Evolutionary conservation across 1,140 invertebrate species (phyloP).

Genomic region (Drosophila hydei): DNA sequence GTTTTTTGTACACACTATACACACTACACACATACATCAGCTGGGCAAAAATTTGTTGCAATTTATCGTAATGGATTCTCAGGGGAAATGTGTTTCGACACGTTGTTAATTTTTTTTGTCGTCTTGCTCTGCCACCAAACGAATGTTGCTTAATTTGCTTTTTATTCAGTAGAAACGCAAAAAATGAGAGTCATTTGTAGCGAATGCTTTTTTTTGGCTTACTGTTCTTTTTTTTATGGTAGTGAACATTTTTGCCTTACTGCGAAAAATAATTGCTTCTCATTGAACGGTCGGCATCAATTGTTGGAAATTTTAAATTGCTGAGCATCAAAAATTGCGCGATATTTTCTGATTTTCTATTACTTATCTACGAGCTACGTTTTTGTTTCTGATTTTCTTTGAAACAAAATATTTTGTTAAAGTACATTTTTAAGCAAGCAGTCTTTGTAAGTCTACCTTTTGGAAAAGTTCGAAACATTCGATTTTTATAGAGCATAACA

Average conservation of each 20-base stretch:
- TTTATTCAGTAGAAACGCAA: slow-evolving; percentile 51
- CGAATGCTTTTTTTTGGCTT: neutral
- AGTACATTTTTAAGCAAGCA: too few species aligned
- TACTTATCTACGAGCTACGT: too few species aligned
- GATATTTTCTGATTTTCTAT: too few species aligned
- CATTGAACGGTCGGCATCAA: neutral
- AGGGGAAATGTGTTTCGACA: slow-evolving; percentile 31
- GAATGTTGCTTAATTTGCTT: slow-evolving; percentile 72
- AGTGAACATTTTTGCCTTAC: neutral
- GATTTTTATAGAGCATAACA: too few species aligned
- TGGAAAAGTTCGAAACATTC: too few species aligned
- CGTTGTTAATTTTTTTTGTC: slow-evolving; percentile 28
- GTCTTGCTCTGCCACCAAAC: slow-evolving; percentile 18
- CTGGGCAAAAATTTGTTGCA: slow-evolving; percentile 41
- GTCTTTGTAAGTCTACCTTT: too few species aligned
- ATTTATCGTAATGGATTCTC: slow-evolving; percentile 47
- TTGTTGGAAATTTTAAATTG: neutral
- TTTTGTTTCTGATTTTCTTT: too few species aligned
- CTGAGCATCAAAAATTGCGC: neutral
- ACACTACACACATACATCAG: neutral
- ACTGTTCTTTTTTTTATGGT: neutral
- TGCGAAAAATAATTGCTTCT: slow-evolving; percentile 19
- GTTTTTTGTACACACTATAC: neutral
- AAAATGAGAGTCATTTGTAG: slow-evolving; percentile 23
- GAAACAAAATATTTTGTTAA: too few species aligned